Conservation (phyloP, 2,888 invertebrate species). For the Lathronympha strigana region DNA sequence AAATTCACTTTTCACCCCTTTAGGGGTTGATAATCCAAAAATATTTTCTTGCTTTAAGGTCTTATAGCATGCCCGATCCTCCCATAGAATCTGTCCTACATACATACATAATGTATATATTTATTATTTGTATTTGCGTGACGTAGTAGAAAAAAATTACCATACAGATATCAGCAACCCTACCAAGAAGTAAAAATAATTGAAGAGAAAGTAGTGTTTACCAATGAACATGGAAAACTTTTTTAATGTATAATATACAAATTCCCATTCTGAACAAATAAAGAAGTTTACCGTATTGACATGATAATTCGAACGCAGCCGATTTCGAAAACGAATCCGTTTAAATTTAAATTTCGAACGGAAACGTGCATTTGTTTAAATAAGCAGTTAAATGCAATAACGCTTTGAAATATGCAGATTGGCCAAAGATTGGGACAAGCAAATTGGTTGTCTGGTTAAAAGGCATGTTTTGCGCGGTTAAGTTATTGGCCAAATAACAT, state of each 20-base stretch:
- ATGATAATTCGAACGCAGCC: constrained; percentile 28
- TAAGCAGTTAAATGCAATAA: constrained; percentile 34
- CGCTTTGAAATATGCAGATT: constrained; percentile 38
- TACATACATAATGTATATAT: too few species aligned
- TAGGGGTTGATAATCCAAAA: too few species aligned
- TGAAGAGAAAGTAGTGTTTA: too few species aligned
- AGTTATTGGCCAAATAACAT: constrained; percentile 14
- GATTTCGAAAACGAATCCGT: constrained; percentile 31
- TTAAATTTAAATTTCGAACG: constrained; percentile 33
- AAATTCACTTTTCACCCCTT: too few species aligned
- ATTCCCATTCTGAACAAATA: constrained; percentile 2
- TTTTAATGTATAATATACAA: neutral
- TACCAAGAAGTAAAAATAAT: too few species aligned
- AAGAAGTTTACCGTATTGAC: constrained; percentile 20
- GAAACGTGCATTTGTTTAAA: constrained; percentile 38
- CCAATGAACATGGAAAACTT: too few species aligned
- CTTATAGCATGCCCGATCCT: too few species aligned
- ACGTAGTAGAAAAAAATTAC: too few species aligned
- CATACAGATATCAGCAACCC: too few species aligned
- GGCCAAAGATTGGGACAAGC: constrained; percentile 23
- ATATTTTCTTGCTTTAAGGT: too few species aligned
- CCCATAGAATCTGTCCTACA: too few species aligned
- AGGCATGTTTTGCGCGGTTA: constrained; percentile 7
- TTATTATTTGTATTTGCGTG: too few species aligned
- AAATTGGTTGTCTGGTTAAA: constrained; percentile 26